Conservation (phyloP, 2,797 vertebrate species). For the Xenopus petersii region DNA sequence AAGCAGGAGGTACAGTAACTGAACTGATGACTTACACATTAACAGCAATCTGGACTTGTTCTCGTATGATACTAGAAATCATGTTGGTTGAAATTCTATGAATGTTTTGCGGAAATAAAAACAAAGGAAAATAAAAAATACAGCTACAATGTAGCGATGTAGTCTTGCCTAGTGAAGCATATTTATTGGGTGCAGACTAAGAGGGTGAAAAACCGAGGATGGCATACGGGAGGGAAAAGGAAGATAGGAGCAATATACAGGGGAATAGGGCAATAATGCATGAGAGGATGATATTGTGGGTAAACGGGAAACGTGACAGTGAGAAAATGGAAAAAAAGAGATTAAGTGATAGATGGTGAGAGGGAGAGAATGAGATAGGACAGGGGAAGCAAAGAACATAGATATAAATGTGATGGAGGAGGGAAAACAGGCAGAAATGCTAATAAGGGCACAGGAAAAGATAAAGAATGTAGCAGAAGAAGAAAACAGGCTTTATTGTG, state of each 20-base stretch:
- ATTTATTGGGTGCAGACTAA: constrained; percentile 21
- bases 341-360: neutral
- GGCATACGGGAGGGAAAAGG: constrained; percentile 12
- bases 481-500: no score
- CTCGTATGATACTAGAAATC: no score
- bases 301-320: constrained; percentile 7
- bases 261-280: constrained; percentile 3
- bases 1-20: neutral
- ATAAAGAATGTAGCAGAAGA: no score
- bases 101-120: constrained; percentile 4
- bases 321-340: neutral
- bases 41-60: neutral
- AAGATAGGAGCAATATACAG: constrained; percentile 3
- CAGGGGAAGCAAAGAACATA: no score
- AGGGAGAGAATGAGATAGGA: neutral
- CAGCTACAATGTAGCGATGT: neutral
- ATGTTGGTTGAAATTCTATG: constrained; percentile 2
- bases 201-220: neutral
- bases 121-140: constrained; percentile 35
- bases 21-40: constrained; percentile 20
- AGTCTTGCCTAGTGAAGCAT: constrained; percentile 8
- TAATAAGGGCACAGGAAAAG: neutral
- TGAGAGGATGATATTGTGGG: constrained; percentile 1
- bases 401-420: constrained; percentile 2
- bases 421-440: neutral